Percentiles rank a stretch among this genome's conserved stretches.
phyloP scores from a whole-genome alignment of 2,113 vertebrate genomes.

The Perca fluviatilis region DNA sequence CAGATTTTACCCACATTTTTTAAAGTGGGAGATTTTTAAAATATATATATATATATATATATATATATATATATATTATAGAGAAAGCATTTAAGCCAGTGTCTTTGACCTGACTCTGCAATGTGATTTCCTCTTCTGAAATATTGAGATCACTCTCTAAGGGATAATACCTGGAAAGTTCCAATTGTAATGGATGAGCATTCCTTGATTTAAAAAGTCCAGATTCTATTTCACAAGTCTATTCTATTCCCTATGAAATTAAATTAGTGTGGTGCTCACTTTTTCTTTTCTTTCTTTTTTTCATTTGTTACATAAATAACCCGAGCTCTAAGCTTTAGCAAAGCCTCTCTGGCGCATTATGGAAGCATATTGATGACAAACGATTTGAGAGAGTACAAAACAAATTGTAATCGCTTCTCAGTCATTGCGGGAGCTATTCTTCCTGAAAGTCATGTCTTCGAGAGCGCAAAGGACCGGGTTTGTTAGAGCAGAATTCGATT shows the following conservation, averaged over 20 bases:
- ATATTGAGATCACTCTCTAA: background rate
- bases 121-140: slow-evolving; percentile 4
- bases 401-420: too few species aligned
- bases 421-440: background rate
- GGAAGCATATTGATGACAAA: background rate
- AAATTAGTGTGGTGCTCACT: background rate
- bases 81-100: slow-evolving; percentile 16
- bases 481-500: background rate
- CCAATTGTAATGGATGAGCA: background rate
- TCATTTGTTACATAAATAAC: background rate
- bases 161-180: background rate
- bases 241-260: background rate
- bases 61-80: too few species aligned
- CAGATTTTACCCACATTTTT: slow-evolving; percentile 50
- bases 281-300: background rate
- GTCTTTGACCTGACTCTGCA: slow-evolving; percentile 22
- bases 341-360: background rate
- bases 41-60: too few species aligned
- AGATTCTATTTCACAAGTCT: too few species aligned
- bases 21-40: slow-evolving; percentile 10
- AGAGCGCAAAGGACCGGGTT: background rate
- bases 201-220: background rate
- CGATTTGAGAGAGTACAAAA: background rate
- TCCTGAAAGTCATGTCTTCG: background rate
- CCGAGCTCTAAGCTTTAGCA: background rate